Evolutionary conservation across 2,113 vertebrate genomes (phyloP).

Genomic region (Cyprinus carpio): DNA sequence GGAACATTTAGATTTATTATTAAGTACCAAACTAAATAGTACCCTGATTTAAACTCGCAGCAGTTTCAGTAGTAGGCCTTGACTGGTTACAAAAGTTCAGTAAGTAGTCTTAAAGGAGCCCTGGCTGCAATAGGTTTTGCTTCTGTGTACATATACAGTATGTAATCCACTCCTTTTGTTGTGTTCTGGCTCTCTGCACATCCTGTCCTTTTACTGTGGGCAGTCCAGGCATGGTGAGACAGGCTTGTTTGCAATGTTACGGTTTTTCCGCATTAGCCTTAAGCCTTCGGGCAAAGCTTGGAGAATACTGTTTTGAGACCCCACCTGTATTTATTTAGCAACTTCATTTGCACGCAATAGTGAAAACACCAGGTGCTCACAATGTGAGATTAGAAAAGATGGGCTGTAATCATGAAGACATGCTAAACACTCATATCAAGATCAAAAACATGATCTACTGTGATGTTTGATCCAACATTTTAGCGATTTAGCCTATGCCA

Average conservation of each 20-base stretch:
- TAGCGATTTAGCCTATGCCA: neutral
- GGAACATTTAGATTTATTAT: neutral
- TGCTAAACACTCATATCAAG: neutral
- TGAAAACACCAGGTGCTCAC: conserved; percentile 52
- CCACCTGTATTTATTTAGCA: conserved; percentile 64
- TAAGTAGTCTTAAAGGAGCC: neutral
- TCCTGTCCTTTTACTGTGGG: conserved; percentile 43
- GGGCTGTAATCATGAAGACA: conserved; percentile 12
- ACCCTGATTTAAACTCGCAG: neutral
- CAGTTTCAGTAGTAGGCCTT: neutral
- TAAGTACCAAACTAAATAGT: neutral
- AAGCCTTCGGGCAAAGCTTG: conserved; percentile 48
- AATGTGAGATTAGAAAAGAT: conserved; percentile 30
- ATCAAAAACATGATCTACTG: conserved; percentile 33
- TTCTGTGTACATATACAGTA: conserved; percentile 15
- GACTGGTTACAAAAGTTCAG: neutral
- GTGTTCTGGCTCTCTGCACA: conserved; percentile 11
- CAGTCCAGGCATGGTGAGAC: conserved; percentile 31
- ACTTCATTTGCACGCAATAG: conserved; percentile 48
- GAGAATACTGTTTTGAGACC: conserved; percentile 38
- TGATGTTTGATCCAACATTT: neutral
- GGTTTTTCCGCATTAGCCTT: conserved; percentile 50
- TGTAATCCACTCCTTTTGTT: conserved; percentile 8
- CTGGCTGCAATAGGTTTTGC: neutral
- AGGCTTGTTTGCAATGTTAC: conserved; percentile 35